These are phyloP conservation scores for Calyptommatus sinebrachiatus DNA, from an alignment of 2,113 vertebrate species.

Conservation along the genomic window DNA sequence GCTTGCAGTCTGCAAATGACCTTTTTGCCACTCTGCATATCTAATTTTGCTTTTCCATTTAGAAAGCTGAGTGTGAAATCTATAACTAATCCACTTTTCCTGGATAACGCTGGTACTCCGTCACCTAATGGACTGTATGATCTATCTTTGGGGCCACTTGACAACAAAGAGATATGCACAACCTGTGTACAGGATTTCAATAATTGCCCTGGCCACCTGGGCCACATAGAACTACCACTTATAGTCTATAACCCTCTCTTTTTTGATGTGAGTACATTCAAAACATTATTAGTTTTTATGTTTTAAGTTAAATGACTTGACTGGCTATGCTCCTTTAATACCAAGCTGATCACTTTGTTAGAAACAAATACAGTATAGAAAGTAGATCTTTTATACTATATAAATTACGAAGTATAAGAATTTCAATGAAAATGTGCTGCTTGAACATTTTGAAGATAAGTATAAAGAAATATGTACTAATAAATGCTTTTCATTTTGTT, in stretches of 20 bases:
- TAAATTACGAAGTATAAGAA: neutral
- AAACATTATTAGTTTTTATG: neutral
- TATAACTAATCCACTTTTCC: conserved; percentile 82
- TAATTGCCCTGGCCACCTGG: conserved; percentile 90
- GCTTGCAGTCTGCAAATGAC: neutral
- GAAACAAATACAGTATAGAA: neutral
- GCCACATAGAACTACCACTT: conserved; percentile 88
- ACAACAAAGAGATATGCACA: conserved; percentile 88
- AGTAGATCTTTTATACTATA: neutral
- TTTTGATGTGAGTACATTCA: conserved; percentile 82
- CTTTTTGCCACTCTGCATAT: neutral
- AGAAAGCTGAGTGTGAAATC: conserved; percentile 91
- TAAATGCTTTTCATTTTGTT: neutral
- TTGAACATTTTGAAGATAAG: neutral
- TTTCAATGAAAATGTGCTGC: neutral
- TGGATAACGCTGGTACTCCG: conserved; percentile 87
- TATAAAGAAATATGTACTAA: neutral
- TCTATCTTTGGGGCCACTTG: conserved; percentile 86
- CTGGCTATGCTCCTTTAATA: neutral
- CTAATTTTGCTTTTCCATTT: conserved; percentile 9
- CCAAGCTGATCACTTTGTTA: neutral
- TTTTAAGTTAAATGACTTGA: neutral
- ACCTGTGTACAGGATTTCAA: conserved; percentile 91
- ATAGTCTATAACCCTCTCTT: conserved; percentile 92
- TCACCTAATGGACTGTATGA: conserved; percentile 88